Evolutionary conservation across 2,888 invertebrate genomes (phyloP), one percentile per base, ranked within the genome.

Genomic region (Smittia aterrima): DNA sequence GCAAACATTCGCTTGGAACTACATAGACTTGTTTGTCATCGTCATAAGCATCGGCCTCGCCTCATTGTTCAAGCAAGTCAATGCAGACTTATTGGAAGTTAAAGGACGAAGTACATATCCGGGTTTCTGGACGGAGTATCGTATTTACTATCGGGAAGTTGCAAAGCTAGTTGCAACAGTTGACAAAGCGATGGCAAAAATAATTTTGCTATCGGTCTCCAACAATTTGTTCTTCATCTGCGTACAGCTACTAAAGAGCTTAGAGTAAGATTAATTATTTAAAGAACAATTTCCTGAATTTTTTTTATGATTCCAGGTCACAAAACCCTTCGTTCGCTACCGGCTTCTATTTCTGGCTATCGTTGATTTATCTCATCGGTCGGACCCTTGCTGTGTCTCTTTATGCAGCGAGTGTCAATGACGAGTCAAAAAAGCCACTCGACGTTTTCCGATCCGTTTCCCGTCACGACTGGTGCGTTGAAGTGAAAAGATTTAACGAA

Each of bases 21-120:
- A 88, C 75, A 89, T 89, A 81, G 91, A 91, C 79, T 81, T 91
- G 68, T 87, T 91, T 77, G 88, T 92, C 22, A 91, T 91, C 79
- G 79, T 91, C n/a, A 84, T 91, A 18, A 90, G 91, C 80, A 85
- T 89, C 79, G 89, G 90, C 0, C 80, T 92, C 67, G 82, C 89
- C 0, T 86, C 88, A 2, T 85, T 88, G 70, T 92, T 91, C 77
- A 84, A 85, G 47, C 87, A 88, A 78, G 80, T 90, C 4, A 90
- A 90, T 77, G 80, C 82, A 18, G 81, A 85, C 71, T 79, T 87
- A 22, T 79, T 82, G 18, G 81, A 82, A 3, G 81, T 84, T 24
- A 84, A 85, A 75, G 85, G 85, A 76, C 84, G 85, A 83, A 87
- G 86, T 79, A 71, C 54, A 13, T 54, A 9, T 16, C 13, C 71